A percentile compares a stretch with the other conserved stretches of the same genome.
These are phyloP conservation scores for Leguminivora glycinivorella DNA, from an alignment of 1,140 invertebrate species.

Conservation along the genomic window DNA sequence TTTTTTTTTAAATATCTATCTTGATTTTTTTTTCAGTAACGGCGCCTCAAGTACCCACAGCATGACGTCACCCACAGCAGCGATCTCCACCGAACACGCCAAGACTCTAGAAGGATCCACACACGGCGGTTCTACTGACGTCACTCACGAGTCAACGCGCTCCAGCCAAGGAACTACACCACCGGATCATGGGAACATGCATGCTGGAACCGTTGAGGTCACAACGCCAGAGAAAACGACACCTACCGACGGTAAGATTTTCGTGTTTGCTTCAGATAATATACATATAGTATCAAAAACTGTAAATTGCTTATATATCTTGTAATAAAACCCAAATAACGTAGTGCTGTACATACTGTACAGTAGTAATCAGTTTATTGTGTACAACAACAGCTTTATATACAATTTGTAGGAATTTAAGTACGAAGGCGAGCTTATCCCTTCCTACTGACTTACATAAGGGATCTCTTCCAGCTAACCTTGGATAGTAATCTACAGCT, in stretches of 20 bases:
- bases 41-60: slow-evolving; percentile 66
- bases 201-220: slow-evolving; percentile 54
- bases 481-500: too few species aligned
- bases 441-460: too few species aligned
- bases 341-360: too few species aligned
- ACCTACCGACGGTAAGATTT: slow-evolving; percentile 59
- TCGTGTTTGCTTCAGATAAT: not conserved
- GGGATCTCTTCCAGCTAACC: too few species aligned
- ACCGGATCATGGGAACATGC: slow-evolving; percentile 67
- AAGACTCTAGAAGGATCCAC: slow-evolving; percentile 50
- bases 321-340: too few species aligned
- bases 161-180: slow-evolving; percentile 45
- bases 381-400: too few species aligned
- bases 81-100: slow-evolving; percentile 53
- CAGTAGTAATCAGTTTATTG: too few species aligned
- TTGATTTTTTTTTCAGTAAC: slow-evolving; percentile 48
- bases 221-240: slow-evolving; percentile 57
- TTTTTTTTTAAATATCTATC: not conserved
- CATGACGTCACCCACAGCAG: slow-evolving; percentile 59
- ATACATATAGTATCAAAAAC: too few species aligned
- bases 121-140: slow-evolving; percentile 40
- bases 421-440: too few species aligned
- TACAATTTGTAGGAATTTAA: too few species aligned
- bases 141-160: slow-evolving; percentile 31
- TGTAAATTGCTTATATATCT: too few species aligned